Evolutionary conservation across 2,888 invertebrate genomes (phyloP), one percentile per base, ranked within the genome.

Genomic region (Apeira syringaria): DNA sequence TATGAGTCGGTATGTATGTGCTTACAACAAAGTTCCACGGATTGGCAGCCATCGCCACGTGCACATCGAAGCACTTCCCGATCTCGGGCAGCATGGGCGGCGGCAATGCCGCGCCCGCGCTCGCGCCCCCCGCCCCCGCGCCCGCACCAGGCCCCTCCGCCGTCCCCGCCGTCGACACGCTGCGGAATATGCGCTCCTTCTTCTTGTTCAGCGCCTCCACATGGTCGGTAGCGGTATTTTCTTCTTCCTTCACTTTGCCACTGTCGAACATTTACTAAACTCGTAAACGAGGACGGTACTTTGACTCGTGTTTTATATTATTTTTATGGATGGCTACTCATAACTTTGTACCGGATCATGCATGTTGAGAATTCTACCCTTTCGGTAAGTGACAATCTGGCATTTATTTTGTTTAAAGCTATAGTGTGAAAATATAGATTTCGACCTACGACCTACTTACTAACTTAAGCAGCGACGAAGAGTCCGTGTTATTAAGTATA

Each of bases 21-120:
- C 86, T 81, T 30, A 94, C 93, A 27, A 93, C 92, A 61, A 95
- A 94, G 79, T 94, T 93, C 76, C 92, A 92, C 0, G 96, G 96
- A 90, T 93, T 94, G 2, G 95, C 94, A 0, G 95, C 94, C 87
- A 94, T 93, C 0, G 94, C 92, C 39, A 96, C 90, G 63, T 92
- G 91, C 7, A 96, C 93, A 65, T 95, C 94, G 64, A 95, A 94
- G 64, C 90, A 93, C 20, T 90, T 78, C 2, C 91, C 92, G 26
- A 74, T 76, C 50, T 74, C 61, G 28, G 90, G 90, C 53, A 90
- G 71, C 50, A 68, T 42, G 22, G 82, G 81, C 58, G 80, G 66
- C 28, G 88, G 87, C 59, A 88, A 67, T 15, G 15, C 15, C 15
- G 4, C n/a, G n/a, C n/a, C n/a, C 38, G 61, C 54, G 22, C 49